Base-by-base conservation (phyloP, 2,113 vertebrate species). In the Eleginops maclovinus region DNA sequence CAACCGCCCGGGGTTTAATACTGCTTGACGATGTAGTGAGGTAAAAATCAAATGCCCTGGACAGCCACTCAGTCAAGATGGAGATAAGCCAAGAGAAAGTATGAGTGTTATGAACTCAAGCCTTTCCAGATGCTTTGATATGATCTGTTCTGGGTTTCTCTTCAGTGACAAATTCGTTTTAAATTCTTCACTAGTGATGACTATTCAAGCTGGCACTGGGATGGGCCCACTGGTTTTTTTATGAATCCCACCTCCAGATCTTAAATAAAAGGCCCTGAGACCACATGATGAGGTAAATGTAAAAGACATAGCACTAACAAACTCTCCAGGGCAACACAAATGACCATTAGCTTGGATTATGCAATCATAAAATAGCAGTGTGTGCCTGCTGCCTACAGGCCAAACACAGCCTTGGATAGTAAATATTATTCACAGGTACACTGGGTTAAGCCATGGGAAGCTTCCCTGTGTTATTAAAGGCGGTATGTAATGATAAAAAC, bases 301-400 rank as follows among this genome's bases (percentile, higher is more conserved):
- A 77, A 47, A 61, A 49, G 7, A 26, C 44, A 36, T 21, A 26
- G 26, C 43, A 65, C 24, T 24, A 63, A 49, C 60, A 73, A 44
- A 80, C 22, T 61, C 54, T 72, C 24, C 2, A 4, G 49, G 53
- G 78, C 56, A 22, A 41, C 14, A 65, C 3, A 73, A 66, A 75
- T 87, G 85, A 83, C 79, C 82, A 80, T 83, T 77, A 83, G 65
- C 69, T 43, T n/a, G 49, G 66, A 77, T 89, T 87, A 88, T 87
- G 75, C 79, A 89, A 83, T 75, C 75, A 3, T 62, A 76, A 77
- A 76, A 66, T 85, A 79, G 68, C 75, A 81, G 40, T 56, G 79
- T 86, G 79, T 85, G 79, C 36, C 81, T 68, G 62, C 63, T 82
- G 84, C 79, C 83, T 82, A n/a, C 85, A 87, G 86, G 87, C 88